Evolutionary conservation across 2,888 invertebrate species (phyloP), one percentile per base, ranked within the genome.

Genomic region (Leptinotarsa tumamoca): DNA sequence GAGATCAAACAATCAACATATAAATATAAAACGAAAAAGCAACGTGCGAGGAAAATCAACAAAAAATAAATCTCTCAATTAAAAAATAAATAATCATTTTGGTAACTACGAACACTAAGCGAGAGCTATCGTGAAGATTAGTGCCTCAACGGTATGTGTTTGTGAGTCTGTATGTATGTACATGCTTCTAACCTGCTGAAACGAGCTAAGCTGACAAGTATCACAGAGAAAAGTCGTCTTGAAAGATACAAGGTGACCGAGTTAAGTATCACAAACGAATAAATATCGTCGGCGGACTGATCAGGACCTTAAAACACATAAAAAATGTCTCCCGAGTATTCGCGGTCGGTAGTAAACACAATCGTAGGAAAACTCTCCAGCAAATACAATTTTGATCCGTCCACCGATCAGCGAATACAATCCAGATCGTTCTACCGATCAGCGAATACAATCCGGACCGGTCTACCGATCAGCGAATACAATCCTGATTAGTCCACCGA

Each of bases 211-310:
- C 58, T 79, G 63, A 74, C 76, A 75, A 56, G 68, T 79, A 79
- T 79, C 79, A 79, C 79, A 79, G 79, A 43, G 43, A 76, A 73
- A 76, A 76, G 73, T 78, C 71, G 72, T 75, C 73, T 70, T 76
- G 43, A 79, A 74, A 67, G 54, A 58, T 67, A 72, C 69, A 66
- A 58, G 51, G 54, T 68, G 67, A 74, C 71, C 71, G 73, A 52
- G 74, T 74, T 69, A 74, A 74, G 61, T 76, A 75, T 74, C 72
- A 77, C 74, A 76, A 73, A 76, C 52, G 51, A 51, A 56, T 33
- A 70, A 49, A 21, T 5, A 58, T 21, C 21, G 58, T 15, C 4
- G 13, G 21, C 23, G 21, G 58, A 15, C 58, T 27, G 21, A 23
- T 15, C 54, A 54, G 54, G 18, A 54, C 3, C 10, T 0, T 43